Evolutionary conservation across 2,113 vertebrate species (phyloP).

Genomic region (Talpa occidentalis): DNA sequence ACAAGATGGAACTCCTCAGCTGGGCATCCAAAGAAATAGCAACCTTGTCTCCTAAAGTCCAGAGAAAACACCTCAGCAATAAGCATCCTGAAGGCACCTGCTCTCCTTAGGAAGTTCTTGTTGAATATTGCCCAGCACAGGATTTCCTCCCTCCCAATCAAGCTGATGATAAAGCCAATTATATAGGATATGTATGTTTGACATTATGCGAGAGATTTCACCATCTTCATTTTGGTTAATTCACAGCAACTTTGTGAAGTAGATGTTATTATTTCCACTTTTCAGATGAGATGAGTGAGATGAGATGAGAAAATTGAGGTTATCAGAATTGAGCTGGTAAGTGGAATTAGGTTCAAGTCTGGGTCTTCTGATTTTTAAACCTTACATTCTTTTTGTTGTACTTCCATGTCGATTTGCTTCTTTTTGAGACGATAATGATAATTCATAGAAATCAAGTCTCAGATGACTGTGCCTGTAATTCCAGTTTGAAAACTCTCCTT

Average conservation of each 20-base stretch:
- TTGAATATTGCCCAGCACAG: background rate
- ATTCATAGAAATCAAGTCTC: background rate
- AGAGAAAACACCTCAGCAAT: background rate
- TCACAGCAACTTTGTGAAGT: background rate
- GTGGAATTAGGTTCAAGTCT: background rate
- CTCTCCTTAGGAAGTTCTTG: background rate
- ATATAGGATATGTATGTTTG: background rate
- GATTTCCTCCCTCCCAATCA: background rate
- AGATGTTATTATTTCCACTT: background rate
- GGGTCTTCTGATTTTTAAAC: conserved; percentile 6
- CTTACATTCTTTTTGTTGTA: background rate
- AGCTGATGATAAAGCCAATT: background rate
- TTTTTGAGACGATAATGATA: background rate
- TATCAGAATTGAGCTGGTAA: background rate
- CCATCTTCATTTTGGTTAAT: background rate
- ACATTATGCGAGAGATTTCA: too few species aligned
- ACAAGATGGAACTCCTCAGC: background rate
- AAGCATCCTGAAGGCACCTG: background rate
- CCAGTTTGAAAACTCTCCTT: background rate
- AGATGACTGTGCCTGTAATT: background rate
- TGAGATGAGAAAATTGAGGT: background rate
- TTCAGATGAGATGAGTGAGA: background rate
- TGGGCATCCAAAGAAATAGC: background rate
- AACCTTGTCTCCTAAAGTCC: background rate
- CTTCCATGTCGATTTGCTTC: background rate